Evolutionary conservation across 2,797 vertebrate species (phyloP).

Genomic region (Pangasius larnaudii): DNA sequence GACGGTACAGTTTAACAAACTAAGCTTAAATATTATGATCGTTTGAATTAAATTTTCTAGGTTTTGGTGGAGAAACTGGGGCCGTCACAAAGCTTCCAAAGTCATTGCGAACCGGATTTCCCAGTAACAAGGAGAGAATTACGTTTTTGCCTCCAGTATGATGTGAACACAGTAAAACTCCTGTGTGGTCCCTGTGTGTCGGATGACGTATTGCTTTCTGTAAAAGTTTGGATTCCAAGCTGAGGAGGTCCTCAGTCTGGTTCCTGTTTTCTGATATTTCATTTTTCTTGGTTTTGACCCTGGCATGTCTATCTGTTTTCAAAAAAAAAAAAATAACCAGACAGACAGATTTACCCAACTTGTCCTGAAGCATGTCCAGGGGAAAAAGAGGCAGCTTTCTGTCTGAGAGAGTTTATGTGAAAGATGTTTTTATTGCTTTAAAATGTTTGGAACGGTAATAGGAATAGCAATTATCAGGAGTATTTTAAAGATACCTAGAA

Average conservation of each 20-base stretch:
- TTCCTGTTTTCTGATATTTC: neutral
- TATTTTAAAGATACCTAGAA: neutral
- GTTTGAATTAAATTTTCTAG: neutral
- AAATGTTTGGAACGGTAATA: neutral
- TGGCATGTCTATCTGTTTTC: neutral
- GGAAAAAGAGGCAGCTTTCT: neutral
- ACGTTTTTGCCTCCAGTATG: neutral
- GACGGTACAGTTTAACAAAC: neutral
- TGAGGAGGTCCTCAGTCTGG: neutral
- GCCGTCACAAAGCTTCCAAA: neutral
- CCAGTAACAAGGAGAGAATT: neutral
- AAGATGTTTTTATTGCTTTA: neutral
- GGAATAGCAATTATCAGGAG: neutral
- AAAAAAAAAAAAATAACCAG: too few relatives aligned
- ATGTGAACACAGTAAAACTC: neutral
- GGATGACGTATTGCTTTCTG: neutral
- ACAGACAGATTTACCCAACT: neutral
- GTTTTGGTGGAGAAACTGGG: neutral
- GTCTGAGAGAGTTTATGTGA: neutral
- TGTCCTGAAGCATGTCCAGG: neutral
- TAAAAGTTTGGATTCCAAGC: neutral
- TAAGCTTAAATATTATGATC: neutral
- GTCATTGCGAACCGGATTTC: neutral
- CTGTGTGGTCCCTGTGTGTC: neutral
- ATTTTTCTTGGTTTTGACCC: neutral